Evolutionary conservation across 1,140 invertebrate genomes (phyloP).

Genomic region (Nasonia vitripennis): DNA sequence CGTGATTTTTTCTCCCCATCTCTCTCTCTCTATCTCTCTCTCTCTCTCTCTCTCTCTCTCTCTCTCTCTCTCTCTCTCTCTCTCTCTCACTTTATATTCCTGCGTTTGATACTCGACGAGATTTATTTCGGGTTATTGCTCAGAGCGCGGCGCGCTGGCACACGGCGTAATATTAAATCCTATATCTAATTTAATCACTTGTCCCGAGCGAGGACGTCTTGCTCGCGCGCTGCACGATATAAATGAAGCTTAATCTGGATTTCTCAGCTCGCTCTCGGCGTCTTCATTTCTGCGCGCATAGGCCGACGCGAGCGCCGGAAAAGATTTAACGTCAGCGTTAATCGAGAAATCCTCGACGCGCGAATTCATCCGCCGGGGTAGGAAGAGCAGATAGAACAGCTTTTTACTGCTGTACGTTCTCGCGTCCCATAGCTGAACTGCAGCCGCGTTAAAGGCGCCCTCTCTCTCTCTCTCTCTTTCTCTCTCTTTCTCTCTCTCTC

Average conservation of each 20-base stretch:
- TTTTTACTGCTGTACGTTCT: neutral
- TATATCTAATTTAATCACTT: slow-evolving; percentile 19
- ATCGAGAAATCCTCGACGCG: slow-evolving; percentile 32
- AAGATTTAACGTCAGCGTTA: slow-evolving; percentile 45
- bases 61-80: neutral
- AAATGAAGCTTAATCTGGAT: slow-evolving; percentile 34
- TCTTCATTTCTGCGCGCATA: neutral
- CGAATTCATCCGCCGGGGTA: slow-evolving; percentile 10
- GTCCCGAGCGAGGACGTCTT: neutral
- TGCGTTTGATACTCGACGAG: neutral
- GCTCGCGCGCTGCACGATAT: neutral
- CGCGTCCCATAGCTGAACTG: neutral
- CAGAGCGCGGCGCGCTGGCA: neutral
- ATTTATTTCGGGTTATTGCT: neutral
- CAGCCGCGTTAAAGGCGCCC: neutral
- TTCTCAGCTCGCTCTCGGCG: neutral
- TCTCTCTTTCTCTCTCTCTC: too few species aligned
- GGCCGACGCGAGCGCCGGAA: slow-evolving; percentile 9
- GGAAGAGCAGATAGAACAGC: neutral
- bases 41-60: neutral
- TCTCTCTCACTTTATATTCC: slow-evolving; percentile 32
- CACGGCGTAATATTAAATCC: neutral
- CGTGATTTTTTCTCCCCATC: neutral
- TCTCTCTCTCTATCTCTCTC: neutral
- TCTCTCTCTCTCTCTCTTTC: neutral